Conservation (phyloP, 2,888 invertebrate species). For the Liposcelis brunnea region DNA sequence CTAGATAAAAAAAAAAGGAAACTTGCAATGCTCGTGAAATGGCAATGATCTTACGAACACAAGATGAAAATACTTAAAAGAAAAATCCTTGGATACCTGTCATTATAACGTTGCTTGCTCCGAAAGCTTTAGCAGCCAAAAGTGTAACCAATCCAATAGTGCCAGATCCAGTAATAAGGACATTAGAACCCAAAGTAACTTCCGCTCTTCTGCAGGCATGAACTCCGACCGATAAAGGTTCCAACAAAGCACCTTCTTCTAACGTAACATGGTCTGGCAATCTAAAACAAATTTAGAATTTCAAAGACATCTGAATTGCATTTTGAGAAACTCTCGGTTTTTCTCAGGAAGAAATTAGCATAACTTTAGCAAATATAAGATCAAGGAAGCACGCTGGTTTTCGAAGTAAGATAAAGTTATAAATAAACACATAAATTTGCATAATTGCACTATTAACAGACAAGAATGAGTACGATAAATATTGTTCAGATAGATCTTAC, state of each 20-base stretch:
- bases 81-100: conserved; percentile 37
- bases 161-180: conserved; percentile 68
- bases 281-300: conserved; percentile 35
- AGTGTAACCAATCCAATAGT: conserved; percentile 76
- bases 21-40: too few relatives aligned
- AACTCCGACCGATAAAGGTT: conserved; percentile 85
- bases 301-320: background rate
- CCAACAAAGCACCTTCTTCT: conserved; percentile 87
- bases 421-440: too few relatives aligned
- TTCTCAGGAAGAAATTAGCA: too few relatives aligned
- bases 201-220: conserved; percentile 80
- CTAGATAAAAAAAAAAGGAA: too few relatives aligned
- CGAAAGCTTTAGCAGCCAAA: conserved; percentile 67
- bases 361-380: too few relatives aligned
- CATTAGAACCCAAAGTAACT: conserved; percentile 49
- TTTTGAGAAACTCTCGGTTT: too few relatives aligned
- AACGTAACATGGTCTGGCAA: conserved; percentile 75
- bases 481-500: too few relatives aligned
- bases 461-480: too few relatives aligned
- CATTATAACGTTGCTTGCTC: conserved; percentile 59
- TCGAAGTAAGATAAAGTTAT: too few relatives aligned
- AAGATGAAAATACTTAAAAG: conserved; percentile 8
- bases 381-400: too few relatives aligned
- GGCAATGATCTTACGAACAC: too few relatives aligned
- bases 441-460: too few relatives aligned